Evolutionary conservation across 2,797 vertebrate species (phyloP), one percentile per base, ranked within the genome.

Genomic region (Dermochelys coriacea): DNA sequence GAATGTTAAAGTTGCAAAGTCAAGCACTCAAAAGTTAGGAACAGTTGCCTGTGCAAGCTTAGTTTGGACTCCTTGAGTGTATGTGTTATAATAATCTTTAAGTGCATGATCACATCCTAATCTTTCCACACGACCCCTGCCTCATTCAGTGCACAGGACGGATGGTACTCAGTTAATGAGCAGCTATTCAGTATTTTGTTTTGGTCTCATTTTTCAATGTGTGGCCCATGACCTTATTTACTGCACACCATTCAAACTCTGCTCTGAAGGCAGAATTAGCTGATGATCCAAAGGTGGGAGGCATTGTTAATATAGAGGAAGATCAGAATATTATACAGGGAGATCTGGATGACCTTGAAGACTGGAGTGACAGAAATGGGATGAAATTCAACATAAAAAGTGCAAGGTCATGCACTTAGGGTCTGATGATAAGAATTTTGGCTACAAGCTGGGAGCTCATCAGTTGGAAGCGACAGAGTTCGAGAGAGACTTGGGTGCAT

Each of bases 121-220:
- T 88, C 21, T 74, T 71, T 71, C 64, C 64, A 71, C n/a, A 71
- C 5, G n/a, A 37, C 19, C 81, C 0, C 49, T 81, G 64, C 77
- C 83, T 94, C 92, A 91, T 81, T 88, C 37, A 3, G 19, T 80
- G 88, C 87, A 91, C 50, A 47, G 18, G 94, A 84, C 5, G 29
- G 11, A 50, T 80, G 85, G 19, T 82, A 79, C 92, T 90, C 81
- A 74, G 0, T 0, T 83, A 89, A 90, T 23, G 55, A 95, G 81
- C 29, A 55, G 31, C 54, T 85, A 74, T 93, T 94, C 87, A 94
- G 23, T 90, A 95, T 89, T 95, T 95, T 75, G 84, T 87, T 81
- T 94, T 91, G 71, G 93, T 29, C 15, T 64, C 0, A 0, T 16
- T 49, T 3, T 49, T 71, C 34, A 54, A 45, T 37, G 15, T 12